These are phyloP conservation scores for Apamea epomidion DNA, from an alignment of 2,888 invertebrate genomes.

Conservation along the genomic window DNA sequence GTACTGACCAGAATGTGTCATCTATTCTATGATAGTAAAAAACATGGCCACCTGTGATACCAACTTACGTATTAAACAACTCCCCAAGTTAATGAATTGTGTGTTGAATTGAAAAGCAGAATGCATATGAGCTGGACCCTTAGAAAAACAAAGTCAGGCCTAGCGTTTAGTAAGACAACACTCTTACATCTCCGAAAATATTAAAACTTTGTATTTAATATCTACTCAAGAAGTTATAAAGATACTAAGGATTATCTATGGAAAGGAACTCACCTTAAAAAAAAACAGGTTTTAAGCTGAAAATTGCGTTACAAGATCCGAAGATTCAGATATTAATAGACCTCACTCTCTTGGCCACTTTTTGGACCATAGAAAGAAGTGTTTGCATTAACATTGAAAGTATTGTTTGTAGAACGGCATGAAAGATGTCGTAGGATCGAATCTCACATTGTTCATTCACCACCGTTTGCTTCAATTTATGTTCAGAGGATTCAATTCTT, in stretches of 20 bases:
- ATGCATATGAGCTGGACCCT: not conserved
- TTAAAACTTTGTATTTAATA: not conserved
- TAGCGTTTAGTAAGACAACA: not conserved
- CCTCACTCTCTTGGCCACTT: fast-evolving
- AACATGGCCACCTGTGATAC: not conserved
- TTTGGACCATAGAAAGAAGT: not conserved
- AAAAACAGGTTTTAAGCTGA: not conserved
- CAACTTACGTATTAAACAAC: not conserved
- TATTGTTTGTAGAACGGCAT: not conserved
- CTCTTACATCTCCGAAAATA: not conserved
- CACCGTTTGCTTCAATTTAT: not conserved
- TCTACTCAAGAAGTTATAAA: not conserved
- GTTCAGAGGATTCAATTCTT: not conserved
- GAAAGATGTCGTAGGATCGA: not conserved
- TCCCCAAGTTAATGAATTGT: not conserved
- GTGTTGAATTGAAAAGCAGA: not conserved
- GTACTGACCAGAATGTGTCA: not conserved
- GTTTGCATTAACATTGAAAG: not conserved
- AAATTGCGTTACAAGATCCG: not conserved
- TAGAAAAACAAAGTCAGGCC: not conserved
- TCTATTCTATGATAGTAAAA: not conserved
- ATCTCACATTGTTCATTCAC: not conserved
- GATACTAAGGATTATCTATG: not conserved
- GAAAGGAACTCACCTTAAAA: not conserved
- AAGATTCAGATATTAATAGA: not conserved